Percentiles rank a stretch among this genome's conserved stretches.
Conservation (phyloP, 2,888 invertebrate genomes). For the Cerceris ruficornis region DNA sequence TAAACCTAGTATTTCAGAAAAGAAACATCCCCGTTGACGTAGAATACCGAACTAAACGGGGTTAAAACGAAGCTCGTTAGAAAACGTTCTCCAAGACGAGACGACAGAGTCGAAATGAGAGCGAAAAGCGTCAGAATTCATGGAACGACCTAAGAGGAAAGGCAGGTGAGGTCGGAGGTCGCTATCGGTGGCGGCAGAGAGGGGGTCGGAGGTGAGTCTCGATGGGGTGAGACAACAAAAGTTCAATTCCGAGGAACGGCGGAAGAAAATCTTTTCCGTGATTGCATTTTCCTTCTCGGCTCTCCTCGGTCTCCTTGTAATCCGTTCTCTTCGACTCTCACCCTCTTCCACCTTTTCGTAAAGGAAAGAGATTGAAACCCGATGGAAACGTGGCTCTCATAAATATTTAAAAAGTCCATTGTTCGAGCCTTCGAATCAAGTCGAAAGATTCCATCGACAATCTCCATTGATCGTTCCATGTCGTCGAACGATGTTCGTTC, state of each 20-base stretch:
- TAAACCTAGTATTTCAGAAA: not conserved
- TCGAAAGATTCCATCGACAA: too few species aligned
- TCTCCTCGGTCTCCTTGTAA: conserved; percentile 14
- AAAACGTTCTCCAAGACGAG: conserved; percentile 48
- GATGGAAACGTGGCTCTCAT: not conserved
- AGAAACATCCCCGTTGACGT: too few species aligned
- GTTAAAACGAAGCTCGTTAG: conserved; percentile 23
- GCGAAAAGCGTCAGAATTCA: conserved; percentile 15
- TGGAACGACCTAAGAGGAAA: conserved; percentile 20
- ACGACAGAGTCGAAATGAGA: conserved; percentile 60
- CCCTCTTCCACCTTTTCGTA: not conserved
- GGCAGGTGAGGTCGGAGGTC: conserved; percentile 26
- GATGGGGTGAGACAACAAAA: conserved; percentile 74
- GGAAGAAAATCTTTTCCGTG: conserved; percentile 73
- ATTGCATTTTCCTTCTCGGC: conserved; percentile 63
- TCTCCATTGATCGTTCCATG: too few species aligned
- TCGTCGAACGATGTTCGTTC: too few species aligned
- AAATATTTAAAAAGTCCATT: conserved; percentile 5
- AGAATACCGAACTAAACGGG: too few species aligned
- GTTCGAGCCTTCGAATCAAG: not conserved
- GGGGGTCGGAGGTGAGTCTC: conserved; percentile 16
- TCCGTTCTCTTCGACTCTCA: conserved; percentile 19
- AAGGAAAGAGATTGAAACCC: conserved; percentile 18
- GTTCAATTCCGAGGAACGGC: conserved; percentile 78
- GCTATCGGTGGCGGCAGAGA: conserved; percentile 15